Conservation (phyloP, 2,888 invertebrate genomes). For the Gryllus longicercus region DNA sequence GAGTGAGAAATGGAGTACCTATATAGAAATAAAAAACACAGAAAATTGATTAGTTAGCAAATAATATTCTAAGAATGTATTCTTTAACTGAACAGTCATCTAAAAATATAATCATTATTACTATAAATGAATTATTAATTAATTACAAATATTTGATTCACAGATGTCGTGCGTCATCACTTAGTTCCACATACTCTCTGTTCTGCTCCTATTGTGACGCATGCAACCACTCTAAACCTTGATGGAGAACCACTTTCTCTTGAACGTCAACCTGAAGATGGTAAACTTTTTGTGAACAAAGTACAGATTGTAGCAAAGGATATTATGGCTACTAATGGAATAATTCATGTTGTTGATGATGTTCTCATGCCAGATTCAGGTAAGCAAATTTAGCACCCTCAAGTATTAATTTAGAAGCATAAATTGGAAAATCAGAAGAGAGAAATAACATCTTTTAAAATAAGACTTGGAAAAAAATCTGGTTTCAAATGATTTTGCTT, state of each 20-base stretch:
- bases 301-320: slow-evolving; percentile 59
- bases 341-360: slow-evolving; percentile 64
- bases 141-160: slow-evolving; percentile 32
- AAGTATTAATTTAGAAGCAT: neutral
- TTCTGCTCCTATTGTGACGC: slow-evolving; percentile 57
- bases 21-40: too few species aligned
- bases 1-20: too few species aligned
- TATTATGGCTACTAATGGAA: slow-evolving; percentile 68
- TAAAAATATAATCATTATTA: too few species aligned
- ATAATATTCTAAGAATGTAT: too few species aligned
- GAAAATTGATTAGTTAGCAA: too few species aligned
- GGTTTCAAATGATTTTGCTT: too few species aligned
- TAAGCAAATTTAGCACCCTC: slow-evolving; percentile 38
- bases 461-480: too few species aligned
- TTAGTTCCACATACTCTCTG: slow-evolving; percentile 65
- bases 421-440: too few species aligned
- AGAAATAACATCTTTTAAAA: too few species aligned
- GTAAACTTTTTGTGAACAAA: slow-evolving; percentile 56
- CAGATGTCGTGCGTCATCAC: slow-evolving; percentile 65
- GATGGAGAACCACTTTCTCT: slow-evolving; percentile 51
- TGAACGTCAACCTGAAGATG: slow-evolving; percentile 47
- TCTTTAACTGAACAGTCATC: too few species aligned
- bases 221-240: slow-evolving; percentile 53
- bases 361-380: slow-evolving; percentile 62
- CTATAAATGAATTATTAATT: too few species aligned